Percentiles rank a stretch among this genome's conserved stretches.
phyloP scores from a whole-genome alignment of 2,797 vertebrate genomes.

The Phoebastria nigripes region DNA sequence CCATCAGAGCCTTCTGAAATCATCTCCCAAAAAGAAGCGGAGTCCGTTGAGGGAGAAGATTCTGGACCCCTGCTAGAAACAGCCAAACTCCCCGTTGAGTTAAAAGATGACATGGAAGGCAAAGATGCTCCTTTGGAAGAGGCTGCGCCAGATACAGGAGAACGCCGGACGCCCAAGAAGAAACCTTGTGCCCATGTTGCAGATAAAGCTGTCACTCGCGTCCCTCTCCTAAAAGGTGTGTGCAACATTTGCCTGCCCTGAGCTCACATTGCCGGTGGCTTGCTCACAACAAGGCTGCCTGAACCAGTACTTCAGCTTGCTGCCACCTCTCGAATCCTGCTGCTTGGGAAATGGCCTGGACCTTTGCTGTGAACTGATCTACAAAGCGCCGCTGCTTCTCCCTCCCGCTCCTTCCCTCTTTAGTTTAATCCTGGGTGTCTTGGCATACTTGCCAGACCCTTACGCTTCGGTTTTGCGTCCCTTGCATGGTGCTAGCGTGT shows the following conservation, averaged over 20 bases:
- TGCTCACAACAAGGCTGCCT: background rate
- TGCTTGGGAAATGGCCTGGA: slow-evolving; percentile 43
- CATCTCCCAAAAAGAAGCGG: slow-evolving; percentile 45
- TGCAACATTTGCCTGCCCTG: background rate
- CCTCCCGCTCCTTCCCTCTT: background rate
- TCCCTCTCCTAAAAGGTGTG: slow-evolving; percentile 77
- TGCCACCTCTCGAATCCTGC: slow-evolving; percentile 25
- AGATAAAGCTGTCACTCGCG: slow-evolving; percentile 58
- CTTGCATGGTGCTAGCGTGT: slow-evolving; percentile 66
- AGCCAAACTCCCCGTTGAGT: background rate
- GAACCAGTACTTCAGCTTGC: slow-evolving; percentile 37
- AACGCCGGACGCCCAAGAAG: background rate
- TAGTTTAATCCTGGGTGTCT: background rate
- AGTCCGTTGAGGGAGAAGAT: background rate
- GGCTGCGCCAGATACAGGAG: background rate
- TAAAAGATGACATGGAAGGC: background rate
- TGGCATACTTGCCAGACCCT: background rate
- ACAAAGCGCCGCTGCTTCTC: background rate
- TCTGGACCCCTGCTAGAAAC: background rate
- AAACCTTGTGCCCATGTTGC: background rate
- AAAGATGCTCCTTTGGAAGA: background rate
- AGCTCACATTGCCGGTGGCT: background rate
- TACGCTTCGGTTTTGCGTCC: background rate
- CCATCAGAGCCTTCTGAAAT: slow-evolving; percentile 1
- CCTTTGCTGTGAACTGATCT: background rate